These are phyloP conservation scores for Lacerta agilis DNA, from an alignment of 2,797 vertebrate genomes.

Conservation along the genomic window DNA sequence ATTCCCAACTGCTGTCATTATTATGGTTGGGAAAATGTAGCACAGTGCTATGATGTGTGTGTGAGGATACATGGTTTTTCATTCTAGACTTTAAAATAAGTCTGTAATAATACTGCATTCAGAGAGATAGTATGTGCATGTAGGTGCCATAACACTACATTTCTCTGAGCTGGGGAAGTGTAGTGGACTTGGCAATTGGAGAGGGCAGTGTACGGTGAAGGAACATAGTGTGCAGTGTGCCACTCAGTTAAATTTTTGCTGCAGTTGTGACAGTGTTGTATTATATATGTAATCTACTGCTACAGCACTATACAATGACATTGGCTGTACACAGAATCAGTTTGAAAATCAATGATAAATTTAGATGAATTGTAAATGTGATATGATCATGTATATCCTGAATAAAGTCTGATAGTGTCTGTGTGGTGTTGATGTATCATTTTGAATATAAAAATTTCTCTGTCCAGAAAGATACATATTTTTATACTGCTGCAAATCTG, in stretches of 20 bases:
- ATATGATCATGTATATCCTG: not conserved
- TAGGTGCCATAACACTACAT: not conserved
- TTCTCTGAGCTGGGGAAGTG: not conserved
- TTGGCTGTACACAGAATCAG: not conserved
- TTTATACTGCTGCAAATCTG: not conserved
- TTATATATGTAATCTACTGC: not conserved
- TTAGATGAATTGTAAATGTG: not conserved
- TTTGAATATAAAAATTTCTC: not conserved
- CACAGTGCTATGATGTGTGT: not conserved
- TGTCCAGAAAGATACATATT: not conserved
- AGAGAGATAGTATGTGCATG: not conserved
- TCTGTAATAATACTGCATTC: too few species aligned
- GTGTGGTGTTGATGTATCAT: not conserved
- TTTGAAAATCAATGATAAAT: not conserved
- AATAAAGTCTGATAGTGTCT: slow-evolving; percentile 4
- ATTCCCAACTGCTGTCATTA: not conserved
- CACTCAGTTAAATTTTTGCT: not conserved
- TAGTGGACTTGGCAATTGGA: not conserved
- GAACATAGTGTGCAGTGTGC: not conserved
- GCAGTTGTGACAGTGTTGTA: not conserved
- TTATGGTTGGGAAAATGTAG: not conserved
- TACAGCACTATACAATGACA: not conserved
- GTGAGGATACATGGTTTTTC: not conserved
- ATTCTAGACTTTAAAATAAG: not conserved
- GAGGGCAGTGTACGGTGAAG: not conserved